Evolutionary conservation across 2,797 vertebrate genomes (phyloP), one percentile per base, ranked within the genome.

Genomic region (Amblyopsis hoosieri): DNA sequence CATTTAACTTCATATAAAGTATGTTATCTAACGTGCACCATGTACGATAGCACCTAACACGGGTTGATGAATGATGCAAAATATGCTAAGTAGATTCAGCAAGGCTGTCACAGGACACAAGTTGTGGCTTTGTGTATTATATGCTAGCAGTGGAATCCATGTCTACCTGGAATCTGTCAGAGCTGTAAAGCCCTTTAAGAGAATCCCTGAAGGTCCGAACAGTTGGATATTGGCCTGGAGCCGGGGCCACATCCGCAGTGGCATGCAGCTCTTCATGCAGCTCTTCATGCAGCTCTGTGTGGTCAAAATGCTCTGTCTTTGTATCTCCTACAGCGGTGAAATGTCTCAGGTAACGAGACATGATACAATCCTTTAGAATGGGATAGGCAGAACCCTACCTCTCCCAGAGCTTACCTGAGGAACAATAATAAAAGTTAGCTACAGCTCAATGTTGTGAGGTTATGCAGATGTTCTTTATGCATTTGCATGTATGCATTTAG

Each of bases 311-410:
- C 50, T 57, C 66, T 0, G 83, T 66, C 0, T 93, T 91, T 45
- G 90, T 71, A 0, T 99, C 96, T 0, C 97, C 97, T 15, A 97
- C 96, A 2, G 95, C 90, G 0, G 95, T 98, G 91, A 99, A 97
- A 67, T 95, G 90, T 76, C 74, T 94, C 87, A 99, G 87, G 84
- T 94, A 96, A 51, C n/a, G 88, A 68, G 95, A 88, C 97, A 99
- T 99, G 60, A 45, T 64, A 17, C 42, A 47, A 19, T 51, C 62
- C 65, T 70, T 12, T 31, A 37, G 12, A 14, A 54, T 3, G 51
- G 29, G 45, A 31, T 37, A 54, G 37, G 29, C 29, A 45, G 0
- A 15, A 57, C 53, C 63, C 62, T 29, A 60, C 47, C 47, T 33
- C 12, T 10, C 45, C 52, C 46, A 58, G 67, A 60, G 60, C 48